Percentiles rank a stretch among this genome's conserved stretches.
These are phyloP conservation scores for Saturnia japonica DNA, from an alignment of 2,888 invertebrate genomes.

Conservation along the genomic window DNA sequence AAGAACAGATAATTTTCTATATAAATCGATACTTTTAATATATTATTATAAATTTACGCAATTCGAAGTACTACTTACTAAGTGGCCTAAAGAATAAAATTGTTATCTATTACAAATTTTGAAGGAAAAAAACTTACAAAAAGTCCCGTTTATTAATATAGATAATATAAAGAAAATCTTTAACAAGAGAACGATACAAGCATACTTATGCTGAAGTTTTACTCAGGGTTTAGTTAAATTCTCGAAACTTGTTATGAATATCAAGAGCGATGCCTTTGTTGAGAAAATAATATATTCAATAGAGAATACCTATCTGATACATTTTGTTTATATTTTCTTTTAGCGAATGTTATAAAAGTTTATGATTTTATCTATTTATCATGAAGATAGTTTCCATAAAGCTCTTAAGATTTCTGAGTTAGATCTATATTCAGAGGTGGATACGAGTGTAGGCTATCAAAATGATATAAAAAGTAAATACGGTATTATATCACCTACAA, in stretches of 20 bases:
- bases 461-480: not conserved
- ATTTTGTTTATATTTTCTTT: not conserved
- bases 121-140: too few species aligned
- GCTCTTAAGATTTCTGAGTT: not conserved
- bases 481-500: not conserved
- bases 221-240: conserved; percentile 37
- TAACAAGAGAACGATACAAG: conserved; percentile 13
- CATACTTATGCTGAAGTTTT: conserved; percentile 28
- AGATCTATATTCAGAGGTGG: not conserved
- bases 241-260: conserved; percentile 37
- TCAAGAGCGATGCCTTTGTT: conserved; percentile 27
- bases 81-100: too few species aligned
- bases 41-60: too few species aligned
- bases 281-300: conserved; percentile 28
- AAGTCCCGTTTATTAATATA: not conserved
- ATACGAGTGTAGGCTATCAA: not conserved
- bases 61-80: too few species aligned
- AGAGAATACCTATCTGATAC: conserved; percentile 21
- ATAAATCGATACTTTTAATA: too few species aligned
- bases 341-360: not conserved
- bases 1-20: too few species aligned
- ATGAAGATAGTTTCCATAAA: not conserved
- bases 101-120: too few species aligned
- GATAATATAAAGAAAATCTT: not conserved
- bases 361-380: not conserved